Evolutionary conservation across 2,888 invertebrate genomes (phyloP).

Genomic region (Drosophila parthenogenetica): DNA sequence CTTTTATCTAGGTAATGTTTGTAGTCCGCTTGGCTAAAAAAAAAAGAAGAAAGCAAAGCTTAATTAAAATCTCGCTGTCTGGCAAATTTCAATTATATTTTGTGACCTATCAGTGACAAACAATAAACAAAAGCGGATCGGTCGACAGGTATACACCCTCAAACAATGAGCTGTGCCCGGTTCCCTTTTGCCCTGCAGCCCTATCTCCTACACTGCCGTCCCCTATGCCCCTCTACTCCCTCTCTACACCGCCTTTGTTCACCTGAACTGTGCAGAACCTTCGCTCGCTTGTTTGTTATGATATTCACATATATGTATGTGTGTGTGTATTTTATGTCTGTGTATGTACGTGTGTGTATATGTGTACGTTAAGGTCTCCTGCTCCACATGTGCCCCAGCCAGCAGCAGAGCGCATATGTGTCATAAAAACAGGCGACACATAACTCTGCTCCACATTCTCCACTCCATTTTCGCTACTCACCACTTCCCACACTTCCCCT

Average conservation of each 20-base stretch:
- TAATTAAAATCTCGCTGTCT: constrained; percentile 66
- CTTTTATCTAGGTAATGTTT: neutral
- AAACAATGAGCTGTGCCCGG: neutral
- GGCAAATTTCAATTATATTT: constrained; percentile 69
- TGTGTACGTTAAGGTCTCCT: constrained; percentile 37
- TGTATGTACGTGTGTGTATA: neutral
- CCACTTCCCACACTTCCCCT: too few relatives aligned
- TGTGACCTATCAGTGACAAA: constrained; percentile 74
- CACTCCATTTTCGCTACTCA: too few relatives aligned
- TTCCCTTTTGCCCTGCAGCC: too few relatives aligned
- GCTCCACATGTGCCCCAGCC: neutral
- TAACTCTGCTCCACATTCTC: constrained; percentile 60
- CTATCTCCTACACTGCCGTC: neutral
- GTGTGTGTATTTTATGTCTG: neutral
- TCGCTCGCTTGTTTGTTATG: constrained; percentile 42
- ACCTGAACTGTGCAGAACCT: neutral
- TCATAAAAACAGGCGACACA: constrained; percentile 76
- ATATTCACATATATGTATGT: constrained; percentile 35
- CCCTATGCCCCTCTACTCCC: neutral
- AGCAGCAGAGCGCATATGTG: constrained; percentile 60
- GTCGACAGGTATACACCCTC: constrained; percentile 5
- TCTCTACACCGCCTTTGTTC: neutral
- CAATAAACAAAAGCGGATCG: constrained; percentile 64
- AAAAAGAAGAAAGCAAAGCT: constrained; percentile 20
- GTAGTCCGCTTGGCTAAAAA: neutral